phyloP scores from a whole-genome alignment of 2,113 vertebrate species.

The Takifugu bimaculatus region DNA sequence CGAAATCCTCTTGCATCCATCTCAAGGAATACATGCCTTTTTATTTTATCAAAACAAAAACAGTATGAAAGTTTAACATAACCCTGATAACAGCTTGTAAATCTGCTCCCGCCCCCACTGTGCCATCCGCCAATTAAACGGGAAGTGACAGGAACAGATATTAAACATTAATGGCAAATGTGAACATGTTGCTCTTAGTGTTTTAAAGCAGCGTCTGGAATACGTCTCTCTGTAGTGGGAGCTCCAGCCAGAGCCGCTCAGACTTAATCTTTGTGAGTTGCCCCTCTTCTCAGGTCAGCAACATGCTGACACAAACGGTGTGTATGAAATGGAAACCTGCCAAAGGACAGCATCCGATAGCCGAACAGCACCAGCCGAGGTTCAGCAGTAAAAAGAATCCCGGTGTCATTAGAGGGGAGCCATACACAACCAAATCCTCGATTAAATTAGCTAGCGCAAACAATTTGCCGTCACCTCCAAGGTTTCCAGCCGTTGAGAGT shows the following conservation, averaged over 20 bases:
- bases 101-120: slow-evolving; percentile 36
- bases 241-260: slow-evolving; percentile 8
- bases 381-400: too few relatives aligned
- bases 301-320: slow-evolving; percentile 5
- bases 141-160: slow-evolving; percentile 44
- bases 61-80: slow-evolving; percentile 31
- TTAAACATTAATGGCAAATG: slow-evolving; percentile 59
- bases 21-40: neutral
- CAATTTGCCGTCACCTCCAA: slow-evolving; percentile 35
- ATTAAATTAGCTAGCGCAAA: slow-evolving; percentile 34
- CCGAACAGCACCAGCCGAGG: too few relatives aligned
- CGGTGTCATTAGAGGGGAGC: slow-evolving; percentile 15
- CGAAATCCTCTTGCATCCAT: neutral
- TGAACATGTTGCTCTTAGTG: slow-evolving; percentile 36
- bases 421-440: slow-evolving; percentile 28
- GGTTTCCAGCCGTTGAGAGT: slow-evolving; percentile 43
- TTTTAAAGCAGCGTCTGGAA: slow-evolving; percentile 40
- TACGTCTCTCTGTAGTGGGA: slow-evolving; percentile 35
- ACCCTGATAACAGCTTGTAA: slow-evolving; percentile 53
- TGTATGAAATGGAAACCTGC: neutral
- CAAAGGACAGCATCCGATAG: too few relatives aligned
- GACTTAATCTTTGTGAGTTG: slow-evolving; percentile 9
- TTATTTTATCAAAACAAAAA: slow-evolving; percentile 4
- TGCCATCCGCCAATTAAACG: slow-evolving; percentile 60
- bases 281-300: neutral